Evolutionary conservation across 2,113 vertebrate species (phyloP).

Genomic region (Camarhynchus parvulus): DNA sequence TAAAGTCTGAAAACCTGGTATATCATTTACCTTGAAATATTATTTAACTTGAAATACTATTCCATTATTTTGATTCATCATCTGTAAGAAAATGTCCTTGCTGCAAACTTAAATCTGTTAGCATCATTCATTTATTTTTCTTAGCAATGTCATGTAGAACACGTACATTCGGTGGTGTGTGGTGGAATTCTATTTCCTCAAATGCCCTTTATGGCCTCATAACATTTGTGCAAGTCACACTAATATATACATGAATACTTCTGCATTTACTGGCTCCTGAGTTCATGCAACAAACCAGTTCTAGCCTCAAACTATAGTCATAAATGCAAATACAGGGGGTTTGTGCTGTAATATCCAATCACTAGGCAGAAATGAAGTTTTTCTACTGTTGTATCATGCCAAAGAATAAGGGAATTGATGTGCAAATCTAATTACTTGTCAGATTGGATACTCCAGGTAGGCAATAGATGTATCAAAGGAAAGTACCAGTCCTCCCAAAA

Average conservation of each 20-base stretch:
- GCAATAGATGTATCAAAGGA: not conserved
- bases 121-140: not conserved
- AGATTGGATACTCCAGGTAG: not conserved
- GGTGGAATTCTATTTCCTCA: not conserved
- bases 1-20: not conserved
- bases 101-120: not conserved
- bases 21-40: not conserved
- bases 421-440: not conserved
- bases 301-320: not conserved
- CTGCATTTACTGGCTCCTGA: not conserved
- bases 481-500: fast-evolving
- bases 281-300: not conserved
- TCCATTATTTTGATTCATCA: not conserved
- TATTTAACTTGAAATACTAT: not conserved
- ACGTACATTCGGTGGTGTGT: not conserved
- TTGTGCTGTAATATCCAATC: not conserved
- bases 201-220: not conserved
- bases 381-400: not conserved
- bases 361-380: not conserved
- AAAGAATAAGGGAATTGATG: not conserved
- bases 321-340: not conserved
- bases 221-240: not conserved
- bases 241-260: not conserved
- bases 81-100: not conserved
- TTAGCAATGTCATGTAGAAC: not conserved